These are phyloP conservation scores for Ganaspis brasiliensis DNA, from an alignment of 2,888 invertebrate species.

Conservation along the genomic window DNA sequence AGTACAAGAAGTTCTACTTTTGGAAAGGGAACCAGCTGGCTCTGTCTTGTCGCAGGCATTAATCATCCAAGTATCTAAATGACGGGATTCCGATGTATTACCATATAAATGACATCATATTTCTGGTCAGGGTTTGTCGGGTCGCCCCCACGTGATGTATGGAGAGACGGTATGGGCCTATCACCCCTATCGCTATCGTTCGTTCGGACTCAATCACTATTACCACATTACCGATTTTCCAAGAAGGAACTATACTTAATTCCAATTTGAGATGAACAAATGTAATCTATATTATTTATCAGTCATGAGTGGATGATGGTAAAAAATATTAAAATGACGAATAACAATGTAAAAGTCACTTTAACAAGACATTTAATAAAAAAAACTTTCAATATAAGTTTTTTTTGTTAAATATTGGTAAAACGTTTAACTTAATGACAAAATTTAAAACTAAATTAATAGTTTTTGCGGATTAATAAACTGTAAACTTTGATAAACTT, in stretches of 20 bases:
- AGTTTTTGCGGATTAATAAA: no score
- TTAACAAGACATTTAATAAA: no score
- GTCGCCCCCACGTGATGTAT: slow-evolving; percentile 78
- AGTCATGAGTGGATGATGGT: no score
- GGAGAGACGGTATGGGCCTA: slow-evolving; percentile 77
- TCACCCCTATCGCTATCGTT: slow-evolving; percentile 65
- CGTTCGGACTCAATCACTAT: slow-evolving; percentile 61
- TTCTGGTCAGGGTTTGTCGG: slow-evolving; percentile 81
- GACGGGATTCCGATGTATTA: slow-evolving; percentile 81
- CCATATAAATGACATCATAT: slow-evolving; percentile 81
- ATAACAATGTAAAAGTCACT: no score
- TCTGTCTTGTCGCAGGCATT: slow-evolving; percentile 79
- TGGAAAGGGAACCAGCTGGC: slow-evolving; percentile 74
- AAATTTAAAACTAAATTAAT: no score
- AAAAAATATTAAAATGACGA: no score
- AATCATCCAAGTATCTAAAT: slow-evolving; percentile 81
- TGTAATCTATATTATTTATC: no score
- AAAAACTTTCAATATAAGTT: no score
- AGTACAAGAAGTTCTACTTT: slow-evolving; percentile 16
- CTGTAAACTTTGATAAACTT: no score
- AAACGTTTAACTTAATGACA: no score
- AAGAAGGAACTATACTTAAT: slow-evolving; percentile 7
- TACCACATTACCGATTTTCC: slow-evolving; percentile 42
- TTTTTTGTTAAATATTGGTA: no score
- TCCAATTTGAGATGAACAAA: background rate